Conservation (phyloP, 2,113 vertebrate species). For the Crotalus helleri region DNA sequence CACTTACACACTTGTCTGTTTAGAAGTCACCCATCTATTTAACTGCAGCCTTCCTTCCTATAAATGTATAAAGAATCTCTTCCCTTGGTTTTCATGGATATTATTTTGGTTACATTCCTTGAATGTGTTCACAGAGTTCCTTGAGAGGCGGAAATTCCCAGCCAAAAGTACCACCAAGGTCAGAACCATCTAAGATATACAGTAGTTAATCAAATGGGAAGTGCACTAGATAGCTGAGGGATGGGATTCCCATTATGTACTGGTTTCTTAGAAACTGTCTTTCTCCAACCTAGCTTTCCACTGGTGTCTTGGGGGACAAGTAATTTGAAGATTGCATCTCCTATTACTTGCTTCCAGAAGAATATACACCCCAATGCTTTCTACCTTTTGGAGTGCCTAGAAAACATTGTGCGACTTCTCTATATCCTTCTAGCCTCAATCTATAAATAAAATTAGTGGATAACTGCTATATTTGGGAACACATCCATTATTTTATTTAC, state of each 20-base stretch:
- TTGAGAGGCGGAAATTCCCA: neutral
- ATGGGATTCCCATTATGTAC: neutral
- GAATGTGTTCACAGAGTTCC: neutral
- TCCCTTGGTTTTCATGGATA: neutral
- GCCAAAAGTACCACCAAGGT: neutral
- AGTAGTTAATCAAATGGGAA: neutral
- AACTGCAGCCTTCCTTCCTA: too few species aligned
- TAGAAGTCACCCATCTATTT: neutral
- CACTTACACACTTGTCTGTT: neutral
- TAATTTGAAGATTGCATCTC: too few species aligned
- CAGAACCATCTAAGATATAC: neutral
- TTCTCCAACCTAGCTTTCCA: neutral
- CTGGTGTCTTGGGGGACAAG: too few species aligned
- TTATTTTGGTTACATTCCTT: neutral
- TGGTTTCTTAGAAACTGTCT: neutral
- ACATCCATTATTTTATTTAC: too few species aligned
- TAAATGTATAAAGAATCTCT: neutral
- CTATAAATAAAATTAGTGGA: too few species aligned
- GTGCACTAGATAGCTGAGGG: neutral
- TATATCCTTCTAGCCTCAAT: too few species aligned
- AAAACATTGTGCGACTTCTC: too few species aligned
- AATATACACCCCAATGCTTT: too few species aligned
- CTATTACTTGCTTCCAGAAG: too few species aligned
- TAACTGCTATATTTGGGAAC: too few species aligned
- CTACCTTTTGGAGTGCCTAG: too few species aligned